Evolutionary conservation across 2,888 invertebrate genomes (phyloP), one percentile per base, ranked within the genome.

Genomic region (Linyphia triangularis): DNA sequence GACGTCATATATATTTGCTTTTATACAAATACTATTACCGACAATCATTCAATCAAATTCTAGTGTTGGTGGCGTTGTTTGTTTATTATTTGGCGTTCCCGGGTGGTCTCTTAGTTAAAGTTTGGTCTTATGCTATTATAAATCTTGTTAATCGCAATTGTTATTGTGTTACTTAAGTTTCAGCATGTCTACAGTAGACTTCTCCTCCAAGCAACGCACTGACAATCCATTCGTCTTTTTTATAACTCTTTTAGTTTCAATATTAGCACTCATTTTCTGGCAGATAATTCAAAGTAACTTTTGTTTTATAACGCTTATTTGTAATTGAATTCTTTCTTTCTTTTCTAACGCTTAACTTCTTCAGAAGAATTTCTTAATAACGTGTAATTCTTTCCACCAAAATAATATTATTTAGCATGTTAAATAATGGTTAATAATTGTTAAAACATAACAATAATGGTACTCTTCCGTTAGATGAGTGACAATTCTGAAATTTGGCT

Each of bases 231-330:
- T n/a, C 51, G 5, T n/a, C 51, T n/a, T 51, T 51, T 51, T 51
- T 5, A 13, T n/a, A 16, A 16, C 51, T 16, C 51, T 51, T 51
- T 51, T 51, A 5, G 5, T 13, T 51, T 5, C n/a, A 51, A 51
- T 51, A 51, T 16, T 51, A 16, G 13, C n/a, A 51, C 57, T 69
- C 30, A 57, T 81, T 37, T 81, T 81, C 2, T 81, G 81, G 81
- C 69, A 81, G 28, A 69, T 81, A 69, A 24, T 69, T 22, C 81
- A 81, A 81, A 81, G 81, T 81, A 69, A 81, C 22, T 61, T 59
- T 40, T 28, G 3, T 37, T 61, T 26, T 10, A 26, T 61, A 61
- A 24, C 9, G 26, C 61, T 61, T 26, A 61, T 61, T 22, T 70
- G 2, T 37, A 24, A 10, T 40, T 19, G 6, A 2, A 3, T 33